Base-by-base conservation (phyloP, 2,797 vertebrate species). In the Heliangelus exortis region DNA sequence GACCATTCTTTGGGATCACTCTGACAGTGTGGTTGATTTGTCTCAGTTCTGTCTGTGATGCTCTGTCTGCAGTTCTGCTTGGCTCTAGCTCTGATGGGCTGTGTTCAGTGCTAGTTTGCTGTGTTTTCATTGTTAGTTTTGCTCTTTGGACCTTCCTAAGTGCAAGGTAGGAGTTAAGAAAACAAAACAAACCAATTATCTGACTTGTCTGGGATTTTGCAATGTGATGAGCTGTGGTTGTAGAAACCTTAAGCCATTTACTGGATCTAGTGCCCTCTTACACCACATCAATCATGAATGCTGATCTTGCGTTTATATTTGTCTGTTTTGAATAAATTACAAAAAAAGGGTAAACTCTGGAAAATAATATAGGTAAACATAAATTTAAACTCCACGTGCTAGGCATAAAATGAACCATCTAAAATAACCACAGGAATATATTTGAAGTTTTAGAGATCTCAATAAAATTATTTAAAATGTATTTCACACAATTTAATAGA, bases 261-360 rank as follows among this genome's bases (percentile, higher is more conserved):
- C 0, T 0, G 57, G 7, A 11, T 66, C 6, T 48, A 19, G 4
- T 65, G n/a, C 3, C 10, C 12, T 69, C 7, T 14, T n/a, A 55
- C 28, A 36, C 26, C 36, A 71, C 59, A 54, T 71, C 28, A 61
- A 12, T 10, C 2, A 9, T 20, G 15, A 58, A 28, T 17, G 23
- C 15, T 43, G 57, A 62, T 75, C 39, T 59, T 79, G 18, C 6
- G 1, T 86, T 86, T 66, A 16, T 22, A 9, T 85, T 91, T 63
- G 15, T 67, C 22, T 68, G 18, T 34, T 93, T 17, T 78, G 14
- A 34, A 69, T 51, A 23, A 74, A n/a, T 80, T 47, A 17, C 10
- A n/a, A 58, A 7, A 4, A 67, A 78, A 68, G 48, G 0, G 57
- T 18, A 53, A 84, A 65, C 33, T n/a, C 31, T 16, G 8, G 18